phyloP scores from a whole-genome alignment of 2,797 vertebrate species.

The Erithacus rubecula region DNA sequence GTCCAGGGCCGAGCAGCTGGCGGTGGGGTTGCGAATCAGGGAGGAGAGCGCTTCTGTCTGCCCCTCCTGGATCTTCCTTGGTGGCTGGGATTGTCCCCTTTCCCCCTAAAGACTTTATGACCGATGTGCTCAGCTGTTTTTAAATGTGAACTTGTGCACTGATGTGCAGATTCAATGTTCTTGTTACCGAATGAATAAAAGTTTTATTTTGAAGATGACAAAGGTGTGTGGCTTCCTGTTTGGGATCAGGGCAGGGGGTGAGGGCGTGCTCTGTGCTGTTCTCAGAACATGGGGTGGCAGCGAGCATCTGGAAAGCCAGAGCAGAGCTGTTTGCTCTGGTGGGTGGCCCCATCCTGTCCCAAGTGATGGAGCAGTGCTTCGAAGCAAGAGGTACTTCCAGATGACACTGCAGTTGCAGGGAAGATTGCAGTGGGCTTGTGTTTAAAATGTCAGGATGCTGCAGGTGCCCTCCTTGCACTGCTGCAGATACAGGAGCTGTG shows the following conservation, averaged over 20 bases:
- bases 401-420: neutral
- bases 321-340: accelerated
- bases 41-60: neutral
- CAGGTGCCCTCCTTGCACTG: neutral
- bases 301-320: neutral
- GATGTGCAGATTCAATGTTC: conserved; percentile 79
- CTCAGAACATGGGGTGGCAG: accelerated
- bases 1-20: conserved; percentile 11
- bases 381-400: neutral
- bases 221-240: neutral
- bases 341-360: neutral
- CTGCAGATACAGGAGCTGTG: neutral
- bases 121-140: conserved; percentile 78
- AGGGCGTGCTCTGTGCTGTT: accelerated
- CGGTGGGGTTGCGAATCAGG: neutral
- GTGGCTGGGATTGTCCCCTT: conserved; percentile 70
- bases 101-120: conserved; percentile 72
- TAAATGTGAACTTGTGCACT: conserved; percentile 82
- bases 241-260: accelerated
- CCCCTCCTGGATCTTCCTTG: conserved; percentile 61
- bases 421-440: accelerated
- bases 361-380: neutral
- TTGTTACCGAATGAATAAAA: conserved; percentile 82
- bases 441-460: neutral
- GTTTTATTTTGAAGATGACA: conserved; percentile 81